Evolutionary conservation across 2,113 vertebrate species (phyloP).

Genomic region (Chlorodrepanis virens): DNA sequence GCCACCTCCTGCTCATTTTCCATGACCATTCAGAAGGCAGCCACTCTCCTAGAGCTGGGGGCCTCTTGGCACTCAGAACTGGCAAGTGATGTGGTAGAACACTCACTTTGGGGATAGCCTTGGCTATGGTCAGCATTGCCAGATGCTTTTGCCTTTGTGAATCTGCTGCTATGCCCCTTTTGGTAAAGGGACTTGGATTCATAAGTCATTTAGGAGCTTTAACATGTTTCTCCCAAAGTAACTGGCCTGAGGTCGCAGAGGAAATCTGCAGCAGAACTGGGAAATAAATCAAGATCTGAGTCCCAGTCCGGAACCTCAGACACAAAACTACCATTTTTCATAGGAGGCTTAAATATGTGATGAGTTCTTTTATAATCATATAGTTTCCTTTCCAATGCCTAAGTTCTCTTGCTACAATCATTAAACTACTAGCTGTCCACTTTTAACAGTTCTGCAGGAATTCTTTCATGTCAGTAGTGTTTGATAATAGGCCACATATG

Average conservation of each 20-base stretch:
- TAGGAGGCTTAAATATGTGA: slow-evolving; percentile 21
- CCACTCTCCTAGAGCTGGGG: accelerated
- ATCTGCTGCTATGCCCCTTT: neutral
- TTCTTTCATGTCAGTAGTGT: slow-evolving; percentile 55
- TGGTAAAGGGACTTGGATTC: neutral
- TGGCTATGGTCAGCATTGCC: neutral
- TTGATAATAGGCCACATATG: slow-evolving; percentile 47
- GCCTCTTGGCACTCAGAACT: neutral
- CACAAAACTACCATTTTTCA: slow-evolving; percentile 43
- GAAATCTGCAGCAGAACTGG: slow-evolving; percentile 54
- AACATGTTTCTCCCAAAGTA: slow-evolving; percentile 24
- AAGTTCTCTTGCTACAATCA: neutral
- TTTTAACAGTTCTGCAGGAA: slow-evolving; percentile 46
- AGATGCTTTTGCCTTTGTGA: neutral
- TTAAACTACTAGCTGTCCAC: slow-evolving; percentile 47
- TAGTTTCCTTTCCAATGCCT: slow-evolving; percentile 36
- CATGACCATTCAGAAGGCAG: neutral
- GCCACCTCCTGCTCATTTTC: neutral
- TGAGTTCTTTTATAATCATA: slow-evolving; percentile 54
- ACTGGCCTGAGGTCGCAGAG: slow-evolving; percentile 25
- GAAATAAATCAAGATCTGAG: slow-evolving; percentile 60
- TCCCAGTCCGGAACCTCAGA: slow-evolving; percentile 35
- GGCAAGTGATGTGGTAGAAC: neutral
- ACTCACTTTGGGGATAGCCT: neutral
- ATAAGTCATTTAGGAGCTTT: slow-evolving; percentile 25